A percentile compares a stretch with the other conserved stretches of the same genome.
Evolutionary conservation across 2,888 invertebrate species (phyloP).

Genomic region (Andrena haemorrhoa): DNA sequence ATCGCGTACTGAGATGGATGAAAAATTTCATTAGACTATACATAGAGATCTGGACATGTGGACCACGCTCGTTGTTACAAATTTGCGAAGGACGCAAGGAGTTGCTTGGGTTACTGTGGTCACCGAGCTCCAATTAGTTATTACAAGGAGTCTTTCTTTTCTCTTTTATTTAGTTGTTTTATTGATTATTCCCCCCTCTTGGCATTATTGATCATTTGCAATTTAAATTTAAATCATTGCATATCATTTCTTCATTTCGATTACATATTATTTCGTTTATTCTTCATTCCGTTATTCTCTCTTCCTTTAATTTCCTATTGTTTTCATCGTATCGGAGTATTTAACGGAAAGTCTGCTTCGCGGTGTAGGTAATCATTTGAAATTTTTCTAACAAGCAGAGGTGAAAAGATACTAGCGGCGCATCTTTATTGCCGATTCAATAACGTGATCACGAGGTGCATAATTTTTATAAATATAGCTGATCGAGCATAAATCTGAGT

Average conservation of each 20-base stretch:
- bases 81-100: slow-evolving; percentile 77
- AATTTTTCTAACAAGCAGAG: neutral
- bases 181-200: slow-evolving; percentile 52
- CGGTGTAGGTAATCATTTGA: neutral
- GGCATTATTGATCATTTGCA: slow-evolving; percentile 70
- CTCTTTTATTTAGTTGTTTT: slow-evolving; percentile 53
- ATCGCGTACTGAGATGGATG: slow-evolving; percentile 63
- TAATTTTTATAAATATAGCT: slow-evolving; percentile 5
- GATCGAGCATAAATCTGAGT: neutral
- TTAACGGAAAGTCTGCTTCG: slow-evolving; percentile 65
- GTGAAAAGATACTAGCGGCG: neutral
- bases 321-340: slow-evolving; percentile 77
- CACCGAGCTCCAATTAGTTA: slow-evolving; percentile 83
- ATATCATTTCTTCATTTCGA: slow-evolving; percentile 61
- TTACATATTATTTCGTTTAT: slow-evolving; percentile 59
- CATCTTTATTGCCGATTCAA: neutral
- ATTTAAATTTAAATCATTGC: slow-evolving; percentile 64
- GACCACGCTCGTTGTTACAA: slow-evolving; percentile 69
- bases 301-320: slow-evolving; percentile 65
- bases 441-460: slow-evolving; percentile 35
- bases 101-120: slow-evolving; percentile 84
- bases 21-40: slow-evolving; percentile 51
- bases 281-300: slow-evolving; percentile 49
- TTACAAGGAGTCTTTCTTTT: slow-evolving; percentile 55
- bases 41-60: slow-evolving; percentile 53